phyloP scores from a whole-genome alignment of 2,797 vertebrate genomes.

The Bradypus variegatus region DNA sequence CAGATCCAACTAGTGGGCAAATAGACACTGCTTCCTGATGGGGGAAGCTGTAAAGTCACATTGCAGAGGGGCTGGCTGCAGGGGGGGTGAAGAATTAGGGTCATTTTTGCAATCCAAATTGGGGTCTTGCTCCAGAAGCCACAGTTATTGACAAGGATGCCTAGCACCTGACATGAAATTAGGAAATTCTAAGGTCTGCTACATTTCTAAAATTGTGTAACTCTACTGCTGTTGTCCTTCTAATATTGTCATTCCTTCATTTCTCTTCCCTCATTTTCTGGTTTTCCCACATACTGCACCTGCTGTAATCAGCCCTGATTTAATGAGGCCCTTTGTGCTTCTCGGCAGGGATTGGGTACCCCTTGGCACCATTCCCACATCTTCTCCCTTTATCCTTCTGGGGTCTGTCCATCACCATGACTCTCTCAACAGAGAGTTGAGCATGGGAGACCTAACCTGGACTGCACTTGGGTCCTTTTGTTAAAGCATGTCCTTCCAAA shows the following conservation, averaged over 20 bases:
- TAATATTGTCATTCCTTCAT: neutral
- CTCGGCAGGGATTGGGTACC: neutral
- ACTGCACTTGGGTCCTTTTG: neutral
- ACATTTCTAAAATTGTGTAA: neutral
- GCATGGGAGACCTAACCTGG: neutral
- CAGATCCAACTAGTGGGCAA: neutral
- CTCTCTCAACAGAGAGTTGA: neutral
- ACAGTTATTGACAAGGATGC: neutral
- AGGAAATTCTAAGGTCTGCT: neutral
- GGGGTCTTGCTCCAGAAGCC: neutral
- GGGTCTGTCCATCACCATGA: neutral
- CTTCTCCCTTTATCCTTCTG: neutral
- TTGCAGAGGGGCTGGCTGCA: neutral
- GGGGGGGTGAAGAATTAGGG: neutral
- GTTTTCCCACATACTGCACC: neutral
- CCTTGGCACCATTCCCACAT: neutral
- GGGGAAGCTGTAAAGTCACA: neutral
- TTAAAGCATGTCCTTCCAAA: neutral
- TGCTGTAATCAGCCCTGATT: neutral
- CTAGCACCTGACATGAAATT: neutral
- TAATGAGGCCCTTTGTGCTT: neutral
- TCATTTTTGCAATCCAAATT: neutral
- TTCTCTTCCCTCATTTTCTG: neutral
- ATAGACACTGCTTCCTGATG: neutral
- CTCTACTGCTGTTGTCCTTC: neutral